Evolutionary conservation across 2,113 vertebrate genomes (phyloP).

Genomic region (Chloebia gouldiae): DNA sequence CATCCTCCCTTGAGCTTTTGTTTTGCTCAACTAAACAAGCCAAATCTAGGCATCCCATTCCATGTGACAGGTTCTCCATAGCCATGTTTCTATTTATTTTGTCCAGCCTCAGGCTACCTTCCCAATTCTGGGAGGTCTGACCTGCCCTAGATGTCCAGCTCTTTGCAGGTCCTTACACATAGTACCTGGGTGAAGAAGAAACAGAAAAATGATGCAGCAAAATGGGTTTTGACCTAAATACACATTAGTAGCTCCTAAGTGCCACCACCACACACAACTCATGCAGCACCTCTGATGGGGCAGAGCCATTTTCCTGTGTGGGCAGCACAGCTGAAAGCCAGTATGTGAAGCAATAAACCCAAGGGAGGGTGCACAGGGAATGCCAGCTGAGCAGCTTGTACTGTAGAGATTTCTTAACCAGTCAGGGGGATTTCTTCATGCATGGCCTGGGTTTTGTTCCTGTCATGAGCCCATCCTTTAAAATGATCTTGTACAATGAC

Average conservation of each 20-base stretch:
- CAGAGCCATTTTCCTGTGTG: not conserved
- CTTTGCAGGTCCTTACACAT: not conserved
- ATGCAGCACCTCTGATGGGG: not conserved
- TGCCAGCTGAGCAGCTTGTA: not conserved
- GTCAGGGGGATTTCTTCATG: not conserved
- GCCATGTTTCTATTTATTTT: not conserved
- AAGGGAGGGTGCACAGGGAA: not conserved
- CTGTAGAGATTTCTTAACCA: not conserved
- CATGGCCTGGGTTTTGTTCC: not conserved
- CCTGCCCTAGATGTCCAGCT: not conserved
- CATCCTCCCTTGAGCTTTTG: conserved; percentile 39
- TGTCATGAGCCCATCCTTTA: not conserved
- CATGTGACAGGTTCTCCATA: not conserved
- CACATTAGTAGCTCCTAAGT: not conserved
- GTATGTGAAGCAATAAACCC: not conserved
- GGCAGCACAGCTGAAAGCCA: not conserved
- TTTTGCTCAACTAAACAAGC: conserved; percentile 19
- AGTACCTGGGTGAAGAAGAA: not conserved
- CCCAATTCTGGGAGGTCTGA: not conserved
- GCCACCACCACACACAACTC: not conserved
- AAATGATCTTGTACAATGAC: not conserved
- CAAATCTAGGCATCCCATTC: not conserved
- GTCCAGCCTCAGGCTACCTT: not conserved
- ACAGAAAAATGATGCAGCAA: not conserved
- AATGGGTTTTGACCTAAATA: not conserved